Evolutionary conservation across 2,888 invertebrate genomes (phyloP), one percentile per base, ranked within the genome.

Genomic region (Halictus ligatus): DNA sequence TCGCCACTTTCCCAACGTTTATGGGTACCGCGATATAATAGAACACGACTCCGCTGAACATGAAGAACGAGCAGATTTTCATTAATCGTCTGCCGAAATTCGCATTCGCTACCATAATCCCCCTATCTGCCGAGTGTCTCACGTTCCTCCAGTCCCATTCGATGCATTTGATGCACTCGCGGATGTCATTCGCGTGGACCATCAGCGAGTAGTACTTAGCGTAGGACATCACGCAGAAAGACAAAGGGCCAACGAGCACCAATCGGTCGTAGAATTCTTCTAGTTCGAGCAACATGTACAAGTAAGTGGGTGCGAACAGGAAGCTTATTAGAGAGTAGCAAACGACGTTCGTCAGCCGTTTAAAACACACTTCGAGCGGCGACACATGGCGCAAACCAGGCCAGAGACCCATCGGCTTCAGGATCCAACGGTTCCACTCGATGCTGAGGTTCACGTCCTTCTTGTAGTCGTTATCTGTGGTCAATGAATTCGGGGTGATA

Each of bases 381-480:
- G 85, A 79, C 0, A 50, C 18, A 0, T 80, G 21, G 0, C 12
- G 0, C 0, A 69, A 54, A 6, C 4, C 5, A 1, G 94, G 93
- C 93, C 94, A 94, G 25, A 87, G 86, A 2, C 94, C 94, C 25
- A 94, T 83, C 0, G 92, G 86, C 13, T 88, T 90, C 2, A 94
- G 64, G 18, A 93, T 86, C 90, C 92, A 93, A 6, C 92, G 93
- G 43, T 90, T 93, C 84, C 92, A 77, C 21, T 89, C 86, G 2
- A 92, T 86, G 46, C 93, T 93, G 46, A 92, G 91, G 0, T 81
- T 82, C 69, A 78, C 4, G 6, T 80, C 13, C 2, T 13, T n/a
- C 3, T 48, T 21, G 10, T 50, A 77, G 4, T 83, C 75, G 13
- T 50, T 5, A 0, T 40, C 40, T 2, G 6, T 48, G 3, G 25